Percentiles rank a stretch among this genome's conserved stretches.
phyloP scores from a whole-genome alignment of 2,797 vertebrate species.

The Hoplostethus mediterraneus region DNA sequence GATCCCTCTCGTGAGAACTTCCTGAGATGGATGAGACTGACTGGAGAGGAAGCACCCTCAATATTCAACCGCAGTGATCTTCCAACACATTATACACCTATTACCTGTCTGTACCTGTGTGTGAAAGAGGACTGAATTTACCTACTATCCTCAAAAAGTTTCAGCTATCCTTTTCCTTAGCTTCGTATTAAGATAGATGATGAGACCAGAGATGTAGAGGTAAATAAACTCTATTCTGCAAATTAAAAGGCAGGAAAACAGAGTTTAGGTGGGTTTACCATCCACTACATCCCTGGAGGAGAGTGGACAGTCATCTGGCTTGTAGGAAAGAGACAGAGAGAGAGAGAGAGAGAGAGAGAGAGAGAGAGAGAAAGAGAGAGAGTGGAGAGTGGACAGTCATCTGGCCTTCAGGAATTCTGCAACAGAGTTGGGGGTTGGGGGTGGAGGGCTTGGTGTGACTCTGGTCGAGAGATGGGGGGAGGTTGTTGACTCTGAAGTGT shows the following conservation, averaged over 20 bases:
- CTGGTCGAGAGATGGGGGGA: conserved; percentile 35
- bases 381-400: conserved; percentile 54
- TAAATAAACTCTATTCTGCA: no score
- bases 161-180: no score
- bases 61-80: conserved; percentile 55
- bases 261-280: conserved; percentile 7
- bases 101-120: not conserved
- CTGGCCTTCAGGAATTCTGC: conserved; percentile 58
- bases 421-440: conserved; percentile 24
- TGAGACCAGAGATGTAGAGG: not conserved
- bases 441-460: conserved; percentile 53
- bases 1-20: conserved; percentile 66
- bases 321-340: not conserved
- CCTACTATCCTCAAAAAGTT: no score
- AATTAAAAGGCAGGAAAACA: not conserved
- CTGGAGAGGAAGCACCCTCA: conserved; percentile 56
- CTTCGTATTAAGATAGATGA: not conserved
- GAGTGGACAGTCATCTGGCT: conserved; percentile 18
- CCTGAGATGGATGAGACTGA: conserved; percentile 63
- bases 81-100: conserved; percentile 12
- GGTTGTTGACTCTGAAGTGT: conserved; percentile 58
- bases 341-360: conserved; percentile 9
- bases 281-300: not conserved
- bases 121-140: no score
- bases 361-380: conserved; percentile 26